These are phyloP conservation scores for Strix aluco DNA, from an alignment of 2,113 vertebrate species.

Conservation along the genomic window DNA sequence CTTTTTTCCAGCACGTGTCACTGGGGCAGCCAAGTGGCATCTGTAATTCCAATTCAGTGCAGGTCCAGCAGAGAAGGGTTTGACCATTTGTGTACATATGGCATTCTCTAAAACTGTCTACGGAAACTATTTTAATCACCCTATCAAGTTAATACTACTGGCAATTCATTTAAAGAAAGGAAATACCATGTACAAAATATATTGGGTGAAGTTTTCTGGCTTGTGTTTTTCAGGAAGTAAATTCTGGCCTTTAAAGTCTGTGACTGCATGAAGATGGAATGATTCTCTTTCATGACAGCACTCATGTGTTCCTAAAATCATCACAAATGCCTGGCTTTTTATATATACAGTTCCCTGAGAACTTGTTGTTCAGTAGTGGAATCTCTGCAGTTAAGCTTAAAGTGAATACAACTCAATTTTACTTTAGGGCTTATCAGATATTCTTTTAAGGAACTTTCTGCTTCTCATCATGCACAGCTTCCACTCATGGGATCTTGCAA, in stretches of 20 bases:
- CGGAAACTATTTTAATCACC: conserved; percentile 14
- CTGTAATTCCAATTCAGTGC: not conserved
- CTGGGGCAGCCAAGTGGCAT: not conserved
- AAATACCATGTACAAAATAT: conserved; percentile 11
- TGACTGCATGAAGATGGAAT: conserved; percentile 19
- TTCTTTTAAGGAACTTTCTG: not conserved
- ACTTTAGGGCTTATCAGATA: not conserved
- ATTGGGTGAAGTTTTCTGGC: conserved; percentile 11
- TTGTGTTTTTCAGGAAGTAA: conserved; percentile 15
- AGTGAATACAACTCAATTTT: conserved; percentile 7
- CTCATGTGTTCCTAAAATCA: conserved; percentile 28
- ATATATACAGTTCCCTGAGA: conserved; percentile 34
- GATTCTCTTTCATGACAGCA: not conserved
- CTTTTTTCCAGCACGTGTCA: not conserved
- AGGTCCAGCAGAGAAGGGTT: not conserved
- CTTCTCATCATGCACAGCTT: not conserved
- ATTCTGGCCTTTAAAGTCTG: not conserved
- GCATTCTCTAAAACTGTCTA: not conserved
- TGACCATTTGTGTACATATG: not conserved
- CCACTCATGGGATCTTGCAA: not conserved
- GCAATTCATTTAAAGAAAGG: conserved; percentile 25
- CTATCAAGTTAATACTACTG: not conserved
- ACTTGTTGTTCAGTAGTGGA: not conserved
- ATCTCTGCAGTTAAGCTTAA: conserved; percentile 21
- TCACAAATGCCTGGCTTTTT: not conserved